Evolutionary conservation across 2,888 invertebrate genomes (phyloP).

Genomic region (Tetheella fluctuosa): DNA sequence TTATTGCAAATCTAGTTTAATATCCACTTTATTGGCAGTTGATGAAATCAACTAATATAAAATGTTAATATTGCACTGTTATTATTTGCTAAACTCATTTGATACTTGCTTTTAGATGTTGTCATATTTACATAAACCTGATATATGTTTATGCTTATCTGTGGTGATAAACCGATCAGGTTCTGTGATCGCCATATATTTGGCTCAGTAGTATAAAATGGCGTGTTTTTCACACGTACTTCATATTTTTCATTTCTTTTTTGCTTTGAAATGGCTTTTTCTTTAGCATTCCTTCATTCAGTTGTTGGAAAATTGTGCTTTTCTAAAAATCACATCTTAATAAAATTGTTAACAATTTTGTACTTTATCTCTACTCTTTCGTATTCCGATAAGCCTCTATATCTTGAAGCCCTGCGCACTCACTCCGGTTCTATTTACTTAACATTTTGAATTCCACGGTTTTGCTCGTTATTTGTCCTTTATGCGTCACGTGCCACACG

Average conservation of each 20-base stretch:
- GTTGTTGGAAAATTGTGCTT: too few relatives aligned
- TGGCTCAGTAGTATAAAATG: background rate
- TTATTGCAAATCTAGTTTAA: slow-evolving; percentile 1
- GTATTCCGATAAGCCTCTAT: background rate
- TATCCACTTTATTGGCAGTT: slow-evolving; percentile 6
- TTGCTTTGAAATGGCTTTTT: background rate
- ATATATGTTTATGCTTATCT: background rate
- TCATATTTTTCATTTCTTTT: background rate
- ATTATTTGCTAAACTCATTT: background rate
- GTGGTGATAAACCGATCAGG: background rate
- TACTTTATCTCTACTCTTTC: background rate
- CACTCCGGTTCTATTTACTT: slow-evolving; percentile 3
- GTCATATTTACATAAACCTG: background rate
- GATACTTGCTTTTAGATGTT: background rate
- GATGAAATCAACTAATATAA: slow-evolving; percentile 5
- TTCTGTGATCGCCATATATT: background rate
- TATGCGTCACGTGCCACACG: slow-evolving; percentile 8
- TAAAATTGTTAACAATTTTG: slow-evolving; percentile 1
- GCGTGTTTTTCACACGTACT: background rate
- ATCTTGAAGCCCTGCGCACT: slow-evolving; percentile 5
- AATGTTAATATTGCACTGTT: slow-evolving; percentile 1
- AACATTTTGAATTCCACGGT: slow-evolving; percentile 13
- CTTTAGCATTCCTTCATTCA: background rate
- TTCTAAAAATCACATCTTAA: background rate
- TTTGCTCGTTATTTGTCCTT: slow-evolving; percentile 10